Evolutionary conservation across 2,888 invertebrate genomes (phyloP).

Genomic region (Ennomos erosarius): DNA sequence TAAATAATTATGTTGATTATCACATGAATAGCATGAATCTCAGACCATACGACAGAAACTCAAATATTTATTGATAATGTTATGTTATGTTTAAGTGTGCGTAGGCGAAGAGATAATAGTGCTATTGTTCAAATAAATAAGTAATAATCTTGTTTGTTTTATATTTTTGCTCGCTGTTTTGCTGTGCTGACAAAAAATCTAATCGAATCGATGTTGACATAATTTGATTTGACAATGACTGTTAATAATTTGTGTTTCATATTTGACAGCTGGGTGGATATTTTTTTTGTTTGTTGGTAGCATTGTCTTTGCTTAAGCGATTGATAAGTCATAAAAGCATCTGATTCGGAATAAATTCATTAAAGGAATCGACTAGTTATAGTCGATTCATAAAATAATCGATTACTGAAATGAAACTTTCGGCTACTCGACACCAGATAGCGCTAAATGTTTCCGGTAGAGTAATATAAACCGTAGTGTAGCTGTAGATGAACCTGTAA

Average conservation of each 20-base stretch:
- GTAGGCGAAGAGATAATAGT: slow-evolving; percentile 28
- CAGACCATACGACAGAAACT: slow-evolving; percentile 29
- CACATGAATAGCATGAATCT: slow-evolving; percentile 20
- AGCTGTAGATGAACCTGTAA: no score
- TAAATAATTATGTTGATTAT: slow-evolving; percentile 14
- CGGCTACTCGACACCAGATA: slow-evolving; percentile 9
- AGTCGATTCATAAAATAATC: no score
- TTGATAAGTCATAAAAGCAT: no score
- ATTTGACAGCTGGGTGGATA: neutral
- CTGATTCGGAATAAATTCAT: no score
- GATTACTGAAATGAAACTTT: no score
- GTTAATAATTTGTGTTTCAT: neutral
- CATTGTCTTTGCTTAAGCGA: no score
- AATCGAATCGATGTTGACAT: slow-evolving; percentile 19
- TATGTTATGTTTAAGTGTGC: slow-evolving; percentile 12
- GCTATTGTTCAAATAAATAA: slow-evolving; percentile 8
- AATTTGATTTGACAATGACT: no score
- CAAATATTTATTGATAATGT: slow-evolving; percentile 11
- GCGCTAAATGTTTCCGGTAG: slow-evolving; percentile 8
- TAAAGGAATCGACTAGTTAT: slow-evolving; percentile 7
- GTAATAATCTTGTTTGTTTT: no score
- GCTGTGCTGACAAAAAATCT: no score
- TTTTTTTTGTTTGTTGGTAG: no score
- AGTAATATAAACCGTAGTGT: no score
- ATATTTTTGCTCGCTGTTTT: no score